Base-by-base conservation (phyloP, 2,888 invertebrate genomes). In the Podotricha telesiphe region DNA sequence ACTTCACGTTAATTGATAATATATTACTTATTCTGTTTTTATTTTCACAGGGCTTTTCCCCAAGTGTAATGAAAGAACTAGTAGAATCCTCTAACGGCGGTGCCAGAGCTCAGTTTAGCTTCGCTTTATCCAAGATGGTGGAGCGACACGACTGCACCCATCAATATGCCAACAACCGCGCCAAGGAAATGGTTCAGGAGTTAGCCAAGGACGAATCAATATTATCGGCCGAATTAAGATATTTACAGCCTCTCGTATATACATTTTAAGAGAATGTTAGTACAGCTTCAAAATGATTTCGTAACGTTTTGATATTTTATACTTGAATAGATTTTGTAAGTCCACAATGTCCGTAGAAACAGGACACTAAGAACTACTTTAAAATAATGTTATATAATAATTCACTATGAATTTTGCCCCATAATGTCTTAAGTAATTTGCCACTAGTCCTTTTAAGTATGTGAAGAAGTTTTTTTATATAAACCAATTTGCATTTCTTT, bases 21-120 rank as follows among this genome's bases (percentile, higher is more conserved):
- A 53, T 34, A 15, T 68, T 11, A 45, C 19, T 1, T 37, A 28
- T 37, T 2, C n/a, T n/a, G n/a, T n/a, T 42, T 42, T 48, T 19
- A 10, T 53, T n/a, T 61, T 84, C 91, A 65, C 86, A 95, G 92
- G 95, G 95, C 13, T 95, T 94, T 82, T 93, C 95, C 0, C 93
- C 94, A 2, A 88, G 89, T 37, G 93, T 95, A 11, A 87, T 95
- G 78, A 88, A 89, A 68, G 87, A 86, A 7, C 83, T 96, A 0
- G 85, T 89, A 0, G 94, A 93, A 2, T 94, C 94, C 0, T 94
- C 94, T 0, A 87, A 86, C 20, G 94, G 94, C 6, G 94, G 95
- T 0, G 94, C 95, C 0, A 89, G 94, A 0, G 89, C 91, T 1
- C 95, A 95, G 76, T 85, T 96, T 58, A 89, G 90, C 71, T 83